A percentile compares a stretch with the other conserved stretches of the same genome.
Evolutionary conservation across 2,888 invertebrate genomes (phyloP).

Genomic region (Balanococcus diminutus): DNA sequence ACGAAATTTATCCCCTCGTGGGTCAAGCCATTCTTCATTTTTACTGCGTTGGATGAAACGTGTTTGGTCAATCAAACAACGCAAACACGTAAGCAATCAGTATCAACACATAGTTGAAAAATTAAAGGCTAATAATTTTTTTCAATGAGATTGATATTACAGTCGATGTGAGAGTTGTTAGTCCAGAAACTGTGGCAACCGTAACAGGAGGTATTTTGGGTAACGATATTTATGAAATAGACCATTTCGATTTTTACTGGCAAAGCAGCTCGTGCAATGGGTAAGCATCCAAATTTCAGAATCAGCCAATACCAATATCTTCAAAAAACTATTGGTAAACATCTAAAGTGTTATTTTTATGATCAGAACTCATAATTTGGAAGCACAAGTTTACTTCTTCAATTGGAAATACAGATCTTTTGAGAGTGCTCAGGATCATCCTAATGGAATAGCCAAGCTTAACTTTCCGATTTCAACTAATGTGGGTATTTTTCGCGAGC

Average conservation of each 20-base stretch:
- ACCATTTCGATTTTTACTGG: background rate
- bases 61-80: background rate
- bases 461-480: background rate
- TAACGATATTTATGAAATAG: background rate
- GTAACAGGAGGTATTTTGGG: background rate
- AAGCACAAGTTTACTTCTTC: background rate
- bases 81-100: background rate
- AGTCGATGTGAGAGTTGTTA: background rate
- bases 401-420: background rate
- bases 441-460: background rate
- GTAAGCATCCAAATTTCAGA: too few relatives aligned
- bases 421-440: background rate
- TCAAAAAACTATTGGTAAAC: background rate
- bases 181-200: background rate
- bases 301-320: too few relatives aligned
- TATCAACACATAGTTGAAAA: background rate
- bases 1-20: too few relatives aligned
- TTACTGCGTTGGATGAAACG: background rate
- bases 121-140: background rate
- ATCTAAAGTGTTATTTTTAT: background rate
- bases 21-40: too few relatives aligned
- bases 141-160: background rate
- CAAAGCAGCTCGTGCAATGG: background rate
- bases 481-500: too few relatives aligned
- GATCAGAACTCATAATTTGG: background rate